Conservation (phyloP, 2,888 invertebrate species). For the Ophion slaviceki region DNA sequence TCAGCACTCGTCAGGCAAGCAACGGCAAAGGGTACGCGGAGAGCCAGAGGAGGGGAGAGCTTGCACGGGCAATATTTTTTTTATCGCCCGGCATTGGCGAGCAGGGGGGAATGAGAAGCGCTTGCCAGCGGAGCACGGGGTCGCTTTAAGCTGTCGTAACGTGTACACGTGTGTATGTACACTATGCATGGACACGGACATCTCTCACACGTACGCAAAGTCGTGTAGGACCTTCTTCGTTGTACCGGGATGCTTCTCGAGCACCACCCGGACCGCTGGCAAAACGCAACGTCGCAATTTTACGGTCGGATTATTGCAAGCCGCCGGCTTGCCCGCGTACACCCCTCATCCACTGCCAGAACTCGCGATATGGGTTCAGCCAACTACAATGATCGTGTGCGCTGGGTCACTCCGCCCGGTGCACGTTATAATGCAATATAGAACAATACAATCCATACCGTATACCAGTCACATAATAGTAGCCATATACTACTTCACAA, state of each 20-base stretch:
- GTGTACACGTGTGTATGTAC: background rate
- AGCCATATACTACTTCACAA: constrained; percentile 9
- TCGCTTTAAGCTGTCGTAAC: constrained; percentile 4
- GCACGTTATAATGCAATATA: constrained; percentile 33
- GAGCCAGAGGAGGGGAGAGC: background rate
- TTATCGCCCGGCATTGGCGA: constrained; percentile 61
- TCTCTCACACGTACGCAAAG: constrained; percentile 3
- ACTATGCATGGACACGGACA: background rate
- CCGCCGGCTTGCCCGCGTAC: constrained; percentile 48
- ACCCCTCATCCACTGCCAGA: constrained; percentile 34
- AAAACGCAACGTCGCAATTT: constrained; percentile 68
- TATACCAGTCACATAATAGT: constrained; percentile 38
- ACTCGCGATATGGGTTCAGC: constrained; percentile 48
- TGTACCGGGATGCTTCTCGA: constrained; percentile 44
- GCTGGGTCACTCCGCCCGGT: background rate
- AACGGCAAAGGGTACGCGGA: constrained; percentile 23
- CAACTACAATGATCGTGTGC: constrained; percentile 20
- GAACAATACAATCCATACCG: constrained; percentile 42
- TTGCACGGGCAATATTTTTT: constrained; percentile 59
- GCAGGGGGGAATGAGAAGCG: constrained; percentile 20
- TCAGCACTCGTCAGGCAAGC: constrained; percentile 42
- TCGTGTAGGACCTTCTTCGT: constrained; percentile 8
- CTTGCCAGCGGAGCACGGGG: constrained; percentile 21
- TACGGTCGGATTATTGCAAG: constrained; percentile 67
- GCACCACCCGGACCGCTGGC: constrained; percentile 48